phyloP scores from a whole-genome alignment of 1,140 invertebrate genomes.

The Varroa destructor region DNA sequence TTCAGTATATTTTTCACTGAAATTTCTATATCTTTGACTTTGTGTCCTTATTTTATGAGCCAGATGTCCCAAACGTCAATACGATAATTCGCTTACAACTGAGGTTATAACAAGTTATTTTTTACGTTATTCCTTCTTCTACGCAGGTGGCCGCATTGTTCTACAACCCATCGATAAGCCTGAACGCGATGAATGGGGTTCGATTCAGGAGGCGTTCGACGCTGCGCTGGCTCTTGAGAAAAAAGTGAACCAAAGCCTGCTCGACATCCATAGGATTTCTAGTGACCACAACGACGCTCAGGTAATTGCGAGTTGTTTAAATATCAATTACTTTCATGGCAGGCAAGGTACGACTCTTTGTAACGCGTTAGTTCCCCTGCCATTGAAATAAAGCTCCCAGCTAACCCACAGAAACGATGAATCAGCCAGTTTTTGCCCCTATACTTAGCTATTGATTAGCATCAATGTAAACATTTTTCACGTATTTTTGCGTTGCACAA shows the following conservation, averaged over 20 bases:
- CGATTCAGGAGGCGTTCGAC: slow-evolving; percentile 47
- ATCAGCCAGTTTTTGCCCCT: no score
- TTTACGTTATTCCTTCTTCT: neutral
- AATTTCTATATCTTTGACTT: neutral
- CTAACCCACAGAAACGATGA: neutral
- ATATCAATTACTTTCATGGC: neutral
- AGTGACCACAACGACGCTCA: slow-evolving; percentile 41
- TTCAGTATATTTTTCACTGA: slow-evolving; percentile 30
- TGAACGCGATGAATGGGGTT: slow-evolving; percentile 47
- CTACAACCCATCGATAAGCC: slow-evolving; percentile 42
- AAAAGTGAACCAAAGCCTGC: slow-evolving; percentile 47
- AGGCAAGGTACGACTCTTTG: slow-evolving; percentile 5
- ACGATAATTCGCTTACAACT: neutral
- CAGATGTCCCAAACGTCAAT: no score
- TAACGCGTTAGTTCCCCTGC: slow-evolving; percentile 24
- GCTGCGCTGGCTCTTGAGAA: slow-evolving; percentile 50
- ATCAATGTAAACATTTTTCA: no score
- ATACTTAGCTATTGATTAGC: no score
- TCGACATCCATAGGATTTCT: slow-evolving; percentile 44
- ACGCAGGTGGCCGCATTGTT: slow-evolving; percentile 18
- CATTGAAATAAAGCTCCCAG: neutral
- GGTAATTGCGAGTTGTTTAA: slow-evolving; percentile 32
- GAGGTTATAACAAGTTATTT: neutral
- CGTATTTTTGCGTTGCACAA: no score
- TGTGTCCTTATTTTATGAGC: no score